Evolutionary conservation across 2,888 invertebrate species (phyloP).

Genomic region (Drosophila sordidula): DNA sequence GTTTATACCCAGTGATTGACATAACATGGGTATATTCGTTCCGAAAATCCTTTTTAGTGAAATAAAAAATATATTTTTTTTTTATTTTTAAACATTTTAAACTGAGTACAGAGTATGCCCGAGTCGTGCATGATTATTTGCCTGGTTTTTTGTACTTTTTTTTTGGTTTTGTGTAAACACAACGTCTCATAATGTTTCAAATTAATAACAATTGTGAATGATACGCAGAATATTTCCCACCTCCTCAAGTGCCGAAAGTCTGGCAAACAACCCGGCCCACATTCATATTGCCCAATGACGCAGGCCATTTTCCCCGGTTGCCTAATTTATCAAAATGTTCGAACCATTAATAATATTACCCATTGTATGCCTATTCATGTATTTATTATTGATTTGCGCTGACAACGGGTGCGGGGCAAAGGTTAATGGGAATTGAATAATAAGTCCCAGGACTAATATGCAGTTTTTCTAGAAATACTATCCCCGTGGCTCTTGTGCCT

Average conservation of each 20-base stretch:
- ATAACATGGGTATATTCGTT: conserved; percentile 15
- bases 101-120: conserved; percentile 16
- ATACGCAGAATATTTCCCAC: conserved; percentile 48
- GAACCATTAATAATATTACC: conserved; percentile 17
- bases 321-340: conserved; percentile 38
- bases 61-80: too few species aligned
- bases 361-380: conserved; percentile 5
- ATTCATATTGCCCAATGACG: conserved; percentile 32
- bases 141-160: conserved; percentile 4
- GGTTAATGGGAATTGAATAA: neutral
- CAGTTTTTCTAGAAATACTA: neutral
- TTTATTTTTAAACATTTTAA: neutral
- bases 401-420: neutral
- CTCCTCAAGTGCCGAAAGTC: conserved; percentile 31
- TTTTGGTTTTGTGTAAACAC: conserved; percentile 63
- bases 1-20: neutral
- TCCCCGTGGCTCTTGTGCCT: neutral
- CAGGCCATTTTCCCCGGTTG: conserved; percentile 26
- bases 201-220: conserved; percentile 74
- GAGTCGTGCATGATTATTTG: conserved; percentile 26
- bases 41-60: too few species aligned
- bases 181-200: conserved; percentile 66
- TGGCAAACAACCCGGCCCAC: conserved; percentile 3
- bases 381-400: conserved; percentile 13
- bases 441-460: neutral